Conservation (phyloP, 2,113 vertebrate species). For the Pan troglodytes region DNA sequence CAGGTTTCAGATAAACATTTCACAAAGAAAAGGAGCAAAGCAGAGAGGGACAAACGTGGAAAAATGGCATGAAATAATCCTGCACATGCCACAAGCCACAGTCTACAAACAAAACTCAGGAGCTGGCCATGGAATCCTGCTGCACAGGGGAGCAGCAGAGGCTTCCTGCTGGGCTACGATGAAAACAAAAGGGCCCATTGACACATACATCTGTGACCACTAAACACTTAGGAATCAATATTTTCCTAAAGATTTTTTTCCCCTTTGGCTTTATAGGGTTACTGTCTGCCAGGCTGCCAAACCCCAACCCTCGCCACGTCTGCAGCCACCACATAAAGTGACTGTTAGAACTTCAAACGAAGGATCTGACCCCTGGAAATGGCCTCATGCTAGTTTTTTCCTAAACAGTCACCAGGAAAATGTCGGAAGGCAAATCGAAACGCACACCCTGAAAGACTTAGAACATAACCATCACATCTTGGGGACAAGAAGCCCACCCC, state of each 20-base stretch:
- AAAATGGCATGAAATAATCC: not conserved
- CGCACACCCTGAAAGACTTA: constrained; percentile 54
- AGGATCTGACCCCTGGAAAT: constrained; percentile 68
- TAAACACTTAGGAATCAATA: constrained; percentile 59
- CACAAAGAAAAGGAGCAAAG: constrained; percentile 17
- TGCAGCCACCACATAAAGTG: constrained; percentile 60
- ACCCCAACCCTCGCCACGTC: constrained; percentile 24
- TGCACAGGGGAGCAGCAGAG: not conserved
- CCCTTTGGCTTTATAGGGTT: constrained; percentile 55
- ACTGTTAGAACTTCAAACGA: constrained; percentile 63
- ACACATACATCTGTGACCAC: constrained; percentile 65
- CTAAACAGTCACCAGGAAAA: constrained; percentile 61
- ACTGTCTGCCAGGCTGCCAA: constrained; percentile 41
- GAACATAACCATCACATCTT: constrained; percentile 25
- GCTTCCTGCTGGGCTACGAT: not conserved
- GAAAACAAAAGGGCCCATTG: constrained; percentile 41
- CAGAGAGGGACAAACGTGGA: not conserved
- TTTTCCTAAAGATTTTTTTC: constrained; percentile 41
- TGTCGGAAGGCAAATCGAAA: constrained; percentile 66
- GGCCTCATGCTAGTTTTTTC: not conserved
- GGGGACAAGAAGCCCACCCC: constrained; percentile 20
- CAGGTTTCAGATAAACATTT: constrained; percentile 43
- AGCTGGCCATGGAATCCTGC: not conserved
- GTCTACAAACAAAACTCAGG: not conserved
- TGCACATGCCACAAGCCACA: not conserved